Conservation (phyloP, 2,113 vertebrate genomes). For the Oophaga pumilio region DNA sequence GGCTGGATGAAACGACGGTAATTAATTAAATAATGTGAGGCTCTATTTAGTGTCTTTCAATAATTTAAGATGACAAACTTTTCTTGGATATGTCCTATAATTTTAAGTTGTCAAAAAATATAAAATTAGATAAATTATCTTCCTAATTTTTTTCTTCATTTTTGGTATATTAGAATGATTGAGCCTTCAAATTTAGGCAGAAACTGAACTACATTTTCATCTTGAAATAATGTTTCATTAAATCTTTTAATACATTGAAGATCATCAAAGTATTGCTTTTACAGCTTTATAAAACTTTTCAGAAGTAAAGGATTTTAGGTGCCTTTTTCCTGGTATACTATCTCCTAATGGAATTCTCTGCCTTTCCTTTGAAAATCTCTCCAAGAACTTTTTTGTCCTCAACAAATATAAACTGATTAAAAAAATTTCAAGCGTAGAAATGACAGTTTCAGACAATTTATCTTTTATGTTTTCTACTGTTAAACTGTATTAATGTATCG, state of each 20-base stretch:
- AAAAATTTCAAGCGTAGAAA: slow-evolving; percentile 27
- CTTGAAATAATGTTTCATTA: slow-evolving; percentile 30
- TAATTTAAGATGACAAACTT: no score
- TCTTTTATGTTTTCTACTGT: background rate
- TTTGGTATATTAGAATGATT: background rate
- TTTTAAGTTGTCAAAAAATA: no score
- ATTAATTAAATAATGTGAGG: no score
- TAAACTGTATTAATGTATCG: background rate
- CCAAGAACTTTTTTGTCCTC: slow-evolving; percentile 37
- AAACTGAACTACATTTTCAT: slow-evolving; percentile 6
- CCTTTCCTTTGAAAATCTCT: slow-evolving; percentile 42
- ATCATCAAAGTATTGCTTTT: slow-evolving; percentile 51
- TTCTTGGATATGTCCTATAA: no score
- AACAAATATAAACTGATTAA: slow-evolving; percentile 45
- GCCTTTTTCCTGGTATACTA: slow-evolving; percentile 47
- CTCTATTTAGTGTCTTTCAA: no score
- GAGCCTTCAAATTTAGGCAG: slow-evolving; percentile 34
- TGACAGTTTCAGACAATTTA: background rate
- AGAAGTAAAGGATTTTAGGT: slow-evolving; percentile 51
- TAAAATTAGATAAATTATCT: no score
- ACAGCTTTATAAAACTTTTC: slow-evolving; percentile 35
- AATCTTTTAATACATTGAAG: slow-evolving; percentile 46
- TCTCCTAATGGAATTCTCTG: slow-evolving; percentile 56
- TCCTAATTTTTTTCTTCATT: background rate
- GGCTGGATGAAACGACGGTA: no score